These are phyloP conservation scores for Laothoe populi DNA, from an alignment of 2,888 invertebrate genomes.

Conservation along the genomic window DNA sequence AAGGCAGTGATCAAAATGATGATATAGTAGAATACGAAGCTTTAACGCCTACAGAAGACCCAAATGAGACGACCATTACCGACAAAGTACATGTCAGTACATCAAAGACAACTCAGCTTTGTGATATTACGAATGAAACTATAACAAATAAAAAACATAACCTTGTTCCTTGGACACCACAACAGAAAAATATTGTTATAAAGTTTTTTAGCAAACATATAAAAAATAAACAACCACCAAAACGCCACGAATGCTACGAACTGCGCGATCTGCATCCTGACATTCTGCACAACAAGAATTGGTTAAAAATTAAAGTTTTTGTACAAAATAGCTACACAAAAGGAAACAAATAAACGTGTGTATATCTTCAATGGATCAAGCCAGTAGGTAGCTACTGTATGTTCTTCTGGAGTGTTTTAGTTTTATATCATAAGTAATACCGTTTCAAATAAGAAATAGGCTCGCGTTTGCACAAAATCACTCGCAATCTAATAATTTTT, in stretches of 20 bases:
- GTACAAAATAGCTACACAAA: not conserved
- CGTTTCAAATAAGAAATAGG: no score
- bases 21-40: not conserved
- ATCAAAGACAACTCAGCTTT: not conserved
- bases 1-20: slow-evolving; percentile 35
- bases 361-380: no score
- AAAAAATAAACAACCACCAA: not conserved
- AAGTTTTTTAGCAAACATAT: not conserved
- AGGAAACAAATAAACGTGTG: not conserved
- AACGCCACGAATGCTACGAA: not conserved
- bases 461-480: no score
- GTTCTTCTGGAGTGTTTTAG: no score
- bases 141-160: not conserved
- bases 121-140: not conserved
- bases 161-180: not conserved
- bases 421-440: no score
- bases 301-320: not conserved
- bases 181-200: not conserved
- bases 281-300: not conserved
- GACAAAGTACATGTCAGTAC: not conserved
- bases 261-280: not conserved
- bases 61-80: not conserved
- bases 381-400: no score
- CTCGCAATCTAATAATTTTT: no score
- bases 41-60: not conserved